Evolutionary conservation across 2,797 vertebrate species (phyloP), one percentile per base, ranked within the genome.

Genomic region (Knipowitschia caucasica): DNA sequence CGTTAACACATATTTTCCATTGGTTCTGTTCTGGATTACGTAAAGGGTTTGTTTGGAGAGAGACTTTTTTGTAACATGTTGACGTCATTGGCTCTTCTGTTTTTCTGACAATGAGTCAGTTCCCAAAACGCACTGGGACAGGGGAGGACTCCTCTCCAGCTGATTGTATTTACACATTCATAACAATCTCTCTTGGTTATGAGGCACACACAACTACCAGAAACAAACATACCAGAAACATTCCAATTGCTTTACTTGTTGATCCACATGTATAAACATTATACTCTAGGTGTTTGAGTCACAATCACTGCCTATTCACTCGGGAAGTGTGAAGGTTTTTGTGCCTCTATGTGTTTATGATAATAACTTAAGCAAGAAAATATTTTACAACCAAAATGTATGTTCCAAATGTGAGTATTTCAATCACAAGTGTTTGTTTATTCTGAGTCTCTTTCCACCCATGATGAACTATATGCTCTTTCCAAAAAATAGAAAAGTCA

Each of bases 101-200:
- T 40, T 23, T 23, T 46, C 51, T 35, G 33, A 34, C 54, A 3
- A 31, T 83, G 85, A 86, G 64, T 83, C 81, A 83, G 77, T 86
- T 86, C 80, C 83, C 58, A 39, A 53, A 80, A 40, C 7, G 38
- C 25, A 17, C 23, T 1, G 51, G 30, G 34, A 69, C 29, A 67
- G 62, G 53, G 45, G 27, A 70, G 77, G 71, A 74, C 75, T 83
- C 84, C 76, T 81, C 47, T 39, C 59, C 68, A 69, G 65, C 63
- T 72, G 73, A 62, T 31, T 31, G 50, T 80, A 23, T 72, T 84
- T 79, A 75, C 55, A 64, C 20, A 59, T 24, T 27, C 42, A 47
- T 25, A 49, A 1, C 33, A 9, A n/a, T n/a, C n/a, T n/a, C n/a
- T n/a, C 15, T 29, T 29, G 8, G 2, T 10, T 10, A 11, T 46